Percentiles rank a stretch among this genome's conserved stretches.
phyloP scores from a whole-genome alignment of 1,140 invertebrate genomes.

The Ridgeia piscesae region DNA sequence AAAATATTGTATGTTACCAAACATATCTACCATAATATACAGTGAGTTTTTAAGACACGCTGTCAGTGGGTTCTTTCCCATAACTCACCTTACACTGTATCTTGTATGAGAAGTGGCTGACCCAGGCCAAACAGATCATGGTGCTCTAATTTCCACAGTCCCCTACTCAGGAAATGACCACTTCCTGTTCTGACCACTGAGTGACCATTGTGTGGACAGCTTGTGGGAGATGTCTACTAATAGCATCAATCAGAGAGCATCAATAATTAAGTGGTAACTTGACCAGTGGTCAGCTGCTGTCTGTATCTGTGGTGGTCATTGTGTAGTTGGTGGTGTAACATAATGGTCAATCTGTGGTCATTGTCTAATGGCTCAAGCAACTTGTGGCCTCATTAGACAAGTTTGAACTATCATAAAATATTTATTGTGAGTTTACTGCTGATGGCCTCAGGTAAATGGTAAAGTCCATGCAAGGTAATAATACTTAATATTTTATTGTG shows the following conservation, averaged over 20 bases:
- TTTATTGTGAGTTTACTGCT: not conserved
- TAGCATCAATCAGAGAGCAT: not conserved
- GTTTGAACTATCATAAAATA: not conserved
- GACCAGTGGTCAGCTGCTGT: not conserved
- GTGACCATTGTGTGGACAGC: not conserved
- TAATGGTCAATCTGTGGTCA: not conserved
- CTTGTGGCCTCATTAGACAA: not conserved
- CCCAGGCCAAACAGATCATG: not conserved
- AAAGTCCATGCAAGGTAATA: not conserved
- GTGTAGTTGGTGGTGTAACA: not conserved
- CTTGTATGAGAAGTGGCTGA: not conserved
- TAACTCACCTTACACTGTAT: not conserved
- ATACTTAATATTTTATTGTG: not conserved
- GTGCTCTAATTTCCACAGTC: not conserved
- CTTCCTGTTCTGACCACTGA: not conserved
- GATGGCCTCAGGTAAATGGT: not conserved
- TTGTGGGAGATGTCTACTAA: not conserved
- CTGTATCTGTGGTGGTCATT: not conserved
- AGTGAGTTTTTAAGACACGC: not conserved
- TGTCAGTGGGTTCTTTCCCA: not conserved
- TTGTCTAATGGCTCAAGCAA: not conserved
- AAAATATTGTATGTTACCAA: too few species aligned
- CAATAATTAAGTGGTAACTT: conserved; percentile 6
- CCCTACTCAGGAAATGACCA: not conserved
- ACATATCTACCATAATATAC: not conserved